phyloP scores from a whole-genome alignment of 2,888 invertebrate species.

The Gandaritis pyraliata region DNA sequence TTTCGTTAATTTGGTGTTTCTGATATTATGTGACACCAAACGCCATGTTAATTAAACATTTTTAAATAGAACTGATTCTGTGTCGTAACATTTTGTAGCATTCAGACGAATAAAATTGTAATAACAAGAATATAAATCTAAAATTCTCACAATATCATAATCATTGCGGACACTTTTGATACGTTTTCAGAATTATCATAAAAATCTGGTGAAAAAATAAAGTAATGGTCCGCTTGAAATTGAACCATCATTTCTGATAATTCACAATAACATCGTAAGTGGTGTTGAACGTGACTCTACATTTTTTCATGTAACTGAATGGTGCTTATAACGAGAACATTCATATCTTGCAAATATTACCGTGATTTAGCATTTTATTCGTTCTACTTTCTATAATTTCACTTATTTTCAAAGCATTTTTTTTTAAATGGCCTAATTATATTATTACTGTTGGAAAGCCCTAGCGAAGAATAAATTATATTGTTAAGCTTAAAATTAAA shows the following conservation, averaged over 20 bases:
- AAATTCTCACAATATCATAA: too few relatives aligned
- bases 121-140: too few relatives aligned
- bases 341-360: slow-evolving; percentile 3
- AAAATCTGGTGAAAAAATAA: too few relatives aligned
- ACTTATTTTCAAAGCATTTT: not conserved
- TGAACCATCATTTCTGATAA: not conserved
- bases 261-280: not conserved
- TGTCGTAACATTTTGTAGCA: not conserved
- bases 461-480: slow-evolving; percentile 26
- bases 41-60: slow-evolving; percentile 2
- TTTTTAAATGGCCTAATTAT: slow-evolving; percentile 2
- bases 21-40: slow-evolving; percentile 13
- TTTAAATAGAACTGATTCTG: slow-evolving; percentile 1
- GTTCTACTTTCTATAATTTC: slow-evolving; percentile 6
- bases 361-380: slow-evolving; percentile 16
- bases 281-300: slow-evolving; percentile 6
- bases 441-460: slow-evolving; percentile 35
- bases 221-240: not conserved
- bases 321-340: slow-evolving; percentile 8
- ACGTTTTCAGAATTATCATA: too few relatives aligned
- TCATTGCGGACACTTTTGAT: too few relatives aligned
- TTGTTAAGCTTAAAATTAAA: slow-evolving; percentile 36
- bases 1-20: slow-evolving; percentile 8
- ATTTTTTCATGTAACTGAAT: slow-evolving; percentile 1
- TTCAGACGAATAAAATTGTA: too few relatives aligned